These are phyloP conservation scores for Campoletis sonorensis DNA, from an alignment of 1,140 invertebrate genomes.

Conservation along the genomic window DNA sequence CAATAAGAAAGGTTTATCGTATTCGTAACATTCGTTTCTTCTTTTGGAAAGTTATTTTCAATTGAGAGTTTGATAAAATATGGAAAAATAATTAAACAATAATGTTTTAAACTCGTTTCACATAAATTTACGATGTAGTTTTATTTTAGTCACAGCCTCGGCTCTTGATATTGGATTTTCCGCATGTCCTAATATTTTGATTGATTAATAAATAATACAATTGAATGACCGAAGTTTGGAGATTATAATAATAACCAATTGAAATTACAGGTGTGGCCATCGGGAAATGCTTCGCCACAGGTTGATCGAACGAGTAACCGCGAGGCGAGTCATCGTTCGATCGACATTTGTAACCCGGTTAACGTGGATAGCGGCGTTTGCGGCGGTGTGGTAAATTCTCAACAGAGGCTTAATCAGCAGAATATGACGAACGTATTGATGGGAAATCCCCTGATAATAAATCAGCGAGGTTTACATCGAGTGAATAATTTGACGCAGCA, in stretches of 20 bases:
- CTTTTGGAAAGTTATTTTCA: too few relatives aligned
- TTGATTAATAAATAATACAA: background rate
- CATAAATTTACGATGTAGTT: too few relatives aligned
- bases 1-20: too few relatives aligned
- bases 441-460: slow-evolving; percentile 72
- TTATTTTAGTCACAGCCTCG: too few relatives aligned
- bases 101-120: too few relatives aligned
- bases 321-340: slow-evolving; percentile 67
- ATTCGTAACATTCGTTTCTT: too few relatives aligned
- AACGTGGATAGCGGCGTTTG: slow-evolving; percentile 65
- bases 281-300: slow-evolving; percentile 57
- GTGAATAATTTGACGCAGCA: slow-evolving; percentile 64
- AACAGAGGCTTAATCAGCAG: slow-evolving; percentile 68
- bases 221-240: too few relatives aligned
- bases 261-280: slow-evolving; percentile 70
- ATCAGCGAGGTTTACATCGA: slow-evolving; percentile 70
- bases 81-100: too few relatives aligned
- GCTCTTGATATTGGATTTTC: too few relatives aligned
- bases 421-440: slow-evolving; percentile 73
- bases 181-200: background rate
- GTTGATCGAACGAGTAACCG: slow-evolving; percentile 66
- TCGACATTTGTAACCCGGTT: slow-evolving; percentile 64
- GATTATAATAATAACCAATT: too few relatives aligned
- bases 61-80: too few relatives aligned
- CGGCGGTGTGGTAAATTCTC: slow-evolving; percentile 62